Evolutionary conservation across 1,140 invertebrate species (phyloP), one percentile per base, ranked within the genome.

Genomic region (Drosophila malerkotliana): DNA sequence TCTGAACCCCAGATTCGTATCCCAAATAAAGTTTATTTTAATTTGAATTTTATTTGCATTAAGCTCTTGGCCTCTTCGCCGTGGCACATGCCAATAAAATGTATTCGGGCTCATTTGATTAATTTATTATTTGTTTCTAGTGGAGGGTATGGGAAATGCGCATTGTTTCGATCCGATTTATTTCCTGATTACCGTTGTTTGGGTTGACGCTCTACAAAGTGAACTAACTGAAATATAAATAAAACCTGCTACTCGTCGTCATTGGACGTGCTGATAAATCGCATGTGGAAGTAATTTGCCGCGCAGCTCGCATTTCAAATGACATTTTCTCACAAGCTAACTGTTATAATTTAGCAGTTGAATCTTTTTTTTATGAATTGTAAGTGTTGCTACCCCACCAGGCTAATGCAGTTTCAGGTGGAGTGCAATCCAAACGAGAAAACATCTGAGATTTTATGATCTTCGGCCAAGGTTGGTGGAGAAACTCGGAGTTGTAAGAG

Each of bases 261-360:
- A 76, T 76, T 76, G 72, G 51, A 53, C 54, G 18, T 45, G 34
- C 71, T 75, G 71, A 76, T 76, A 76, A 60, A 76, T 76, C 49
- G 72, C 72, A 76, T 76, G 72, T 60, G 62, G 72, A 76, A 68
- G 55, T 68, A 48, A 47, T 53, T 53, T 75, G 74, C 55, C 59
- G 67, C 15, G 37, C 61, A 67, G 18, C 45, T 66, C 41, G 41
- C 51, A 53, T 54, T 55, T 63, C 59, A 21, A 21, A 47, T 47
- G 15, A 24, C 8, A 47, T 53, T 58, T 41, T 39, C 32, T 14
- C 51, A 48, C 1, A 14, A 4, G 24, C 18, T 34, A 12, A 75
- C 71, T 75, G 72, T 75, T 75, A 75, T 75, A 75, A 47, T 54
- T 63, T 53, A 28, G 41, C 37, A 62, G 44, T 39, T 14, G 10